A percentile compares a stretch with the other conserved stretches of the same genome.
Evolutionary conservation across 2,888 invertebrate species (phyloP).

Genomic region (Mongoloraphidia duomilia): DNA sequence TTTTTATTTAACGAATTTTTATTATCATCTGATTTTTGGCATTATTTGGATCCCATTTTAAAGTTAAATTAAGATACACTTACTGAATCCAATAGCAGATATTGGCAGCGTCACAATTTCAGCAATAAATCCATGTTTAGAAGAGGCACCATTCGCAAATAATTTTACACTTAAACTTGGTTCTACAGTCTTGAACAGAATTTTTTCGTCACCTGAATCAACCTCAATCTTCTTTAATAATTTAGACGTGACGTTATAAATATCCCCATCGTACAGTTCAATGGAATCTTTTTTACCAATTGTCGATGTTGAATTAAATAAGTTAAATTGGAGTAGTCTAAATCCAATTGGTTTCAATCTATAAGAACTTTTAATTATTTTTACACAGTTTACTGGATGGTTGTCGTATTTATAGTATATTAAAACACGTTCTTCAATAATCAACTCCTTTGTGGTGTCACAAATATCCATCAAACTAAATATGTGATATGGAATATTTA

Average conservation of each 20-base stretch:
- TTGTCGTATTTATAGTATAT: constrained; percentile 96
- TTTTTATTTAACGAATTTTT: constrained; percentile 1
- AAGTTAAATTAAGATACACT: constrained; percentile 28
- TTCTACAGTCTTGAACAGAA: constrained; percentile 57
- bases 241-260: constrained; percentile 68
- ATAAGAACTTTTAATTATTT: constrained; percentile 81
- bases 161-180: constrained; percentile 78
- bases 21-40: constrained; percentile 1
- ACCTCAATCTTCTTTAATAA: constrained; percentile 59
- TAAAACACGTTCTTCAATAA: constrained; percentile 76
- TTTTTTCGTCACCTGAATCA: constrained; percentile 54
- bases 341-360: constrained; percentile 81
- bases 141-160: constrained; percentile 89
- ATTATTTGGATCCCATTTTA: neutral
- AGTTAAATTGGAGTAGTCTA: constrained; percentile 75
- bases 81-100: constrained; percentile 78
- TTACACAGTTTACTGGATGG: constrained; percentile 91
- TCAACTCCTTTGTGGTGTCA: constrained; percentile 83
- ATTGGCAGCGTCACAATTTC: constrained; percentile 92
- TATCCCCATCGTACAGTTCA: constrained; percentile 81
- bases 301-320: constrained; percentile 75
- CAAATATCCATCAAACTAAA: constrained; percentile 95
- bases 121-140: constrained; percentile 91
- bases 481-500: constrained; percentile 76
- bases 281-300: constrained; percentile 74